These are phyloP conservation scores for Alcis repandata DNA, from an alignment of 2,888 invertebrate species.

Conservation along the genomic window DNA sequence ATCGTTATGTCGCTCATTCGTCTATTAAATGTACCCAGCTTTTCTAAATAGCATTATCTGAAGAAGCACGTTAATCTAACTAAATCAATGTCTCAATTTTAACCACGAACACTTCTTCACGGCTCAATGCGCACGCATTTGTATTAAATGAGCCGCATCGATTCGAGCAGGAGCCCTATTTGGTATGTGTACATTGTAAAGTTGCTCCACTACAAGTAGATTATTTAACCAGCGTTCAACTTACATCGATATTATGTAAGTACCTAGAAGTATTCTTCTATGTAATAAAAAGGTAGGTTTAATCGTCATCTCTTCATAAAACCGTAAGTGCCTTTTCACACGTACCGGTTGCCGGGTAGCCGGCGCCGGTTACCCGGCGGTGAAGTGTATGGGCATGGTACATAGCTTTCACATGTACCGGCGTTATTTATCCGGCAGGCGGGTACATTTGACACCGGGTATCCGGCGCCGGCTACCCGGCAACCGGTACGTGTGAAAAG, in stretches of 20 bases:
- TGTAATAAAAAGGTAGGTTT: no score
- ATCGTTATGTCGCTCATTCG: slow-evolving; percentile 22
- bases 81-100: slow-evolving; percentile 67
- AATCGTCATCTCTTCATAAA: neutral
- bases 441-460: no score
- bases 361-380: no score
- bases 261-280: neutral
- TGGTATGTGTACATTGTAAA: slow-evolving; percentile 34
- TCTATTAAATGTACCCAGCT: slow-evolving; percentile 26
- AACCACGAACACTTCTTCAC: slow-evolving; percentile 63
- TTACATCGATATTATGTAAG: slow-evolving; percentile 24
- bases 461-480: no score
- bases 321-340: no score
- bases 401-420: no score
- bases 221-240: slow-evolving; percentile 38
- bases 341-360: no score
- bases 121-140: slow-evolving; percentile 62
- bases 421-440: no score
- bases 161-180: slow-evolving; percentile 53
- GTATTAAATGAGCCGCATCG: slow-evolving; percentile 66
- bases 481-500: neutral
- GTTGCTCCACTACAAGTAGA: slow-evolving; percentile 38
- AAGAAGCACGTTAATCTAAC: slow-evolving; percentile 37
- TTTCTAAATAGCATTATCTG: slow-evolving; percentile 31
- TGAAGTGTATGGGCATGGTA: no score